Evolutionary conservation across 2,113 vertebrate species (phyloP), one percentile per base, ranked within the genome.

Genomic region (Verasper variegatus): DNA sequence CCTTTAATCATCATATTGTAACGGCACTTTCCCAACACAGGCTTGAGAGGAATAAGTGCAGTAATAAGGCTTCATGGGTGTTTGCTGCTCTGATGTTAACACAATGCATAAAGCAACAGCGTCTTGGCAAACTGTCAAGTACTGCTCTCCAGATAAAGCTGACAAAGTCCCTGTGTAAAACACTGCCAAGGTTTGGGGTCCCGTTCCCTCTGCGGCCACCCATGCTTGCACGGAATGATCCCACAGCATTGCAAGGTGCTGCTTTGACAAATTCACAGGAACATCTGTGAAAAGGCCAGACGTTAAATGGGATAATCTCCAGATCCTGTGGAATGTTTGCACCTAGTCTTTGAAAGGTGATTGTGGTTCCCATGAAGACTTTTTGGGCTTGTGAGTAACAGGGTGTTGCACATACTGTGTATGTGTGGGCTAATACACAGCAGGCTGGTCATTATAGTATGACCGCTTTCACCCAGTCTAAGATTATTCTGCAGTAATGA

Each of bases 1-100:
- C 83, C 82, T 92, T 89, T 89, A 86, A 74, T 91, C 88, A 89
- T 82, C 68, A 55, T 63, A 62, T 71, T 75, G 71, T 78, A 74
- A 61, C 51, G 4, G 78, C 59, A 49, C 64, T 73, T 73, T 51
- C 69, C 52, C 67, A 61, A 18, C 70, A 68, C 52, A 51, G 47
- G 51, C 51, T 15, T 5, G 23, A 52, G 73, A 17, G 23, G 26
- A 82, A 71, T 27, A 75, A 78, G 65, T 74, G 59, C 20, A 47
- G 59, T 24, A 12, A 42, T 13, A 62, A 40, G 68, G 57, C 27
- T 74, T 40, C 59, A 12, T 21, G 66, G 56, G 42, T 54, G 68
- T 75, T 77, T 81, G 71, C 68, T 65, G 76, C 80, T 57, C 21
- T 10, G 20, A 67, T 71, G 80, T 71, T 71, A 73, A 68, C 21